Conservation (phyloP, 1,140 invertebrate genomes). For the Phortica variegata region DNA sequence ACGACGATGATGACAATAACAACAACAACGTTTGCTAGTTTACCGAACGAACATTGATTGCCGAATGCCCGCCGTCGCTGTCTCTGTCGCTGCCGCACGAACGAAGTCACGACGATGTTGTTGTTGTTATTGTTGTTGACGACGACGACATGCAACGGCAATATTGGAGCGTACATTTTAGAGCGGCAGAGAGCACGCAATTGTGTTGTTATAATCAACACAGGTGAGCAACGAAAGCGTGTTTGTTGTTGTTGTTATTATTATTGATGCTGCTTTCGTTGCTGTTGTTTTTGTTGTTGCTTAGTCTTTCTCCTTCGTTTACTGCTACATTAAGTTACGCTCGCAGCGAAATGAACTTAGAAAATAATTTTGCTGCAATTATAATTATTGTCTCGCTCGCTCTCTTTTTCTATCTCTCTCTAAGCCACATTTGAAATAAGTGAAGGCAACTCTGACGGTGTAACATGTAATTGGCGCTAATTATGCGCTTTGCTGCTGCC, state of each 20-base stretch:
- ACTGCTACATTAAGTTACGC: no score
- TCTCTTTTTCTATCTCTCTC: no score
- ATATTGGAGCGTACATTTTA: conserved; percentile 6
- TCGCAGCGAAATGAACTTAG: conserved; percentile 1
- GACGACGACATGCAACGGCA: no score
- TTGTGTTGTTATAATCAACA: no score
- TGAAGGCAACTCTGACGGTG: background rate
- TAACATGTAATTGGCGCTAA: conserved; percentile 30
- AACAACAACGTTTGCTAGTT: conserved; percentile 26
- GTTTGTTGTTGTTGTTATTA: no score
- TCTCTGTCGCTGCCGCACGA: conserved; percentile 1
- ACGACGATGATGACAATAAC: conserved; percentile 10
- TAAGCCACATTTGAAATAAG: no score
- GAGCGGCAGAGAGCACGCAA: conserved; percentile 2
- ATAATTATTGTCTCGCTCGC: conserved; percentile 26
- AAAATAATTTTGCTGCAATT: conserved; percentile 20
- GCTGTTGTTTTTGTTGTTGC: background rate
- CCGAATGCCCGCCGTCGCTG: conserved; percentile 36
- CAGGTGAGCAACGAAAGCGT: background rate
- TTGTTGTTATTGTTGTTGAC: no score
- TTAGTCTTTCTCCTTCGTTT: no score
- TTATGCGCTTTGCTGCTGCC: background rate
- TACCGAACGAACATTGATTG: conserved; percentile 52
- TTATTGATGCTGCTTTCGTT: background rate
- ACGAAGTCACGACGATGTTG: background rate